Base-by-base conservation (phyloP, 2,888 invertebrate genomes). In the Noctua janthina region DNA sequence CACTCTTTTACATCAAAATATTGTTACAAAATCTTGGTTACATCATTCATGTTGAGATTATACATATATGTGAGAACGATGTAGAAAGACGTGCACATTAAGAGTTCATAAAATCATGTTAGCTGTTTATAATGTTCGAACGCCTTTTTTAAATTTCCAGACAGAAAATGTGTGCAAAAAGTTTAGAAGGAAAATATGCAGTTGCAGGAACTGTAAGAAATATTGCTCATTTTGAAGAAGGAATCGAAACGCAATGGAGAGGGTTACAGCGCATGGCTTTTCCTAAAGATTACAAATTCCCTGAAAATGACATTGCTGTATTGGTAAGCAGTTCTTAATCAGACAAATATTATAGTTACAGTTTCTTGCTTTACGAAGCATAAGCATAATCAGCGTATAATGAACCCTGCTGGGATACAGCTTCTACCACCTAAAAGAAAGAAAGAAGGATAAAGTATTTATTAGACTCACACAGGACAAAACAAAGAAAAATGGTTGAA, bases 161-260 rank as follows among this genome's bases (percentile, higher is more conserved):
- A 29, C 3, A 1, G 10, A 7, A 5, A 7, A 49, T 29, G 2
- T 43, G 5, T 29, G 1, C 49, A n/a, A 5, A 0, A 39, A n/a
- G 43, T 68, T 43, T 87, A 17, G 0, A 67, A 0, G 49, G 43
- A 2, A 70, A 7, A 67, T 82, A 78, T 78, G 86, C 82, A 46
- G 87, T 87, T 17, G 86, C 86, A 20, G 86, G 39, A 15, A 82
- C 66, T 39, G 13, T 82, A 56, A 81, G 71, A 17, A 84, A 80
- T 56, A 0, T 17, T 10, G 77, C 49, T 29, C 23, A 43, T 79
- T 62, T 43, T 35, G 15, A 51, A 43, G 20, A 8, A 59, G 51
- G 70, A 67, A 39, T 46, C 0, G 10, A 82, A 59, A 74, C 80
- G 23, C 87, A 87, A 76, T 87, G 87, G 87, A 82, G 87, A 54